Conservation (phyloP, 2,113 vertebrate species). For the Grammomys surdaster region DNA sequence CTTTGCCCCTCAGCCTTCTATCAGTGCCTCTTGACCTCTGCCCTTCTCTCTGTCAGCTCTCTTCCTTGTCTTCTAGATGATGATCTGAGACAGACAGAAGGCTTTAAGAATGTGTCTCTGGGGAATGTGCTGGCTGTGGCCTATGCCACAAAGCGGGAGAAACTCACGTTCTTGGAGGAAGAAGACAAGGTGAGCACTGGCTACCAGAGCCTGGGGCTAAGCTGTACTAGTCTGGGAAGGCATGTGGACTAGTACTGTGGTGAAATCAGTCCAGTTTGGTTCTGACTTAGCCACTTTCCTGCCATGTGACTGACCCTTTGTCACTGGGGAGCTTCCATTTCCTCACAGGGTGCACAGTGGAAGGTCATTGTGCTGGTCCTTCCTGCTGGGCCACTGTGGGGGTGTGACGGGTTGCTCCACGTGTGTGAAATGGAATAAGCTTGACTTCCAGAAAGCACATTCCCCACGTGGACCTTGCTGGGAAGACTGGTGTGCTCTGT, state of each 20-base stretch:
- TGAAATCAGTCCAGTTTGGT: neutral
- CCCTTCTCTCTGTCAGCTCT: neutral
- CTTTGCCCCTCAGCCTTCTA: fast-evolving
- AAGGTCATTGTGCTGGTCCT: neutral
- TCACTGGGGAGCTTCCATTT: neutral
- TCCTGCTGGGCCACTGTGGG: too few relatives aligned
- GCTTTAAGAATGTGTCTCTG: constrained; percentile 95
- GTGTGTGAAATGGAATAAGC: neutral
- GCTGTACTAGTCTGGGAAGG: neutral
- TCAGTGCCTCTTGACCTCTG: neutral
- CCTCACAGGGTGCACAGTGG: neutral
- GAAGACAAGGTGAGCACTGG: constrained; percentile 89
- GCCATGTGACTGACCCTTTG: fast-evolving
- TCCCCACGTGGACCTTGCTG: fast-evolving
- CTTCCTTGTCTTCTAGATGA: constrained; percentile 87
- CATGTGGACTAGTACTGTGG: neutral
- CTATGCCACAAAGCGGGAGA: constrained; percentile 91
- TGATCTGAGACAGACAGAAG: constrained; percentile 93
- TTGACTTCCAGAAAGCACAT: neutral
- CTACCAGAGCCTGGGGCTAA: fast-evolving
- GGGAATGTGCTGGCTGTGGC: constrained; percentile 94
- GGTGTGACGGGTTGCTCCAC: neutral
- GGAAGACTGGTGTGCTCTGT: neutral
- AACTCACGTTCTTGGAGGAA: constrained; percentile 93
- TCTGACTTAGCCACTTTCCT: neutral